phyloP scores from a whole-genome alignment of 1,140 invertebrate genomes.

The Marisa cornuarietis region DNA sequence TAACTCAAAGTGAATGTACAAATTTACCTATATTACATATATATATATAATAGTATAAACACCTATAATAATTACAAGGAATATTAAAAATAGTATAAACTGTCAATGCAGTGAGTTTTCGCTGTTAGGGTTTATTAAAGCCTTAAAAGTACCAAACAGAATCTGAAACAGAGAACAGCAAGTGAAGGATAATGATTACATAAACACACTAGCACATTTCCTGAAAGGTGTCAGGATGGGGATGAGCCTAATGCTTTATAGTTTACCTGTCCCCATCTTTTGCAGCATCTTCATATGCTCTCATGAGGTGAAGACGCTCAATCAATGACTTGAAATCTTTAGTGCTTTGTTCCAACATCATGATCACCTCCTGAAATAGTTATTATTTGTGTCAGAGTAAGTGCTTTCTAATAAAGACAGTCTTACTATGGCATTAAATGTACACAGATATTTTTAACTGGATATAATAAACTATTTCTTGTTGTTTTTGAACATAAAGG shows the following conservation, averaged over 20 bases:
- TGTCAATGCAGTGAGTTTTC: too few species aligned
- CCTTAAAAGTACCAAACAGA: background rate
- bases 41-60: background rate
- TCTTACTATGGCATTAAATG: too few species aligned
- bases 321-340: conserved; percentile 92
- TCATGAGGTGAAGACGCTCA: conserved; percentile 91
- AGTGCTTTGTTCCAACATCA: conserved; percentile 92
- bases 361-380: conserved; percentile 82
- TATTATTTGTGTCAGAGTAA: too few species aligned
- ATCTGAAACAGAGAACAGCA: background rate
- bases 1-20: background rate
- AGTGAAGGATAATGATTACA: background rate
- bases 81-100: too few species aligned
- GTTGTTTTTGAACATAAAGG: too few species aligned
- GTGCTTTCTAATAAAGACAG: too few species aligned
- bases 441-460: too few species aligned
- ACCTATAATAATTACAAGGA: background rate
- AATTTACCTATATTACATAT: too few species aligned
- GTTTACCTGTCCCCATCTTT: conserved; percentile 60
- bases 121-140: too few species aligned
- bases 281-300: conserved; percentile 91
- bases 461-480: too few species aligned
- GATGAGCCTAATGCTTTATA: background rate
- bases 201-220: background rate
- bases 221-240: too few species aligned